Percentiles rank a stretch among this genome's conserved stretches.
phyloP scores from a whole-genome alignment of 1,140 invertebrate species.

The Drosophila sechellia region DNA sequence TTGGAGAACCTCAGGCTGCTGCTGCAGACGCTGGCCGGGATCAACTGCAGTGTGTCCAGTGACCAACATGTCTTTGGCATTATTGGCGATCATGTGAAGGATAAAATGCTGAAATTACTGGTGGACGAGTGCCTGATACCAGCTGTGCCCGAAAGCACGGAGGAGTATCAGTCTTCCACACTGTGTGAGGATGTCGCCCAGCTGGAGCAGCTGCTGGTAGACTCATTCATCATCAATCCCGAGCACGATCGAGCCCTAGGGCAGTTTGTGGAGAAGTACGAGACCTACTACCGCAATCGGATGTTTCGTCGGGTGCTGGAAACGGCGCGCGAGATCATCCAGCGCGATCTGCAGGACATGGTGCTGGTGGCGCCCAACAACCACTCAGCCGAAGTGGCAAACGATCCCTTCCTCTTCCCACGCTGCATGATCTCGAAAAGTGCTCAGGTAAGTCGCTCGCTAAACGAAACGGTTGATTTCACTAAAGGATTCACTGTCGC shows the following conservation, averaged over 20 bases:
- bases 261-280: constrained; percentile 91
- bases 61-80: constrained; percentile 87
- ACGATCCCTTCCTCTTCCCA: constrained; percentile 84
- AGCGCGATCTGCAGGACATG: constrained; percentile 92
- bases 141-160: constrained; percentile 90
- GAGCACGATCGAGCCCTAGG: constrained; percentile 85
- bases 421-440: constrained; percentile 88
- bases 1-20: constrained; percentile 87
- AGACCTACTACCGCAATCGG: constrained; percentile 91
- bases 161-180: constrained; percentile 88
- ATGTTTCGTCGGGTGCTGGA: constrained; percentile 90
- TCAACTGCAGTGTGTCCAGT: constrained; percentile 86
- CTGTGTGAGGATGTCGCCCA: constrained; percentile 88
- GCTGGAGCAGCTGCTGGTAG: constrained; percentile 88
- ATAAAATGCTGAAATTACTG: constrained; percentile 88
- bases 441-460: constrained; percentile 51
- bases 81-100: constrained; percentile 87
- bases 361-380: constrained; percentile 86
- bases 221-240: constrained; percentile 82
- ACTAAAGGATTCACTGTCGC: neutral
- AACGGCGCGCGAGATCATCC: constrained; percentile 90
- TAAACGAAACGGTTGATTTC: neutral
- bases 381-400: constrained; percentile 66
- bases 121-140: constrained; percentile 90
- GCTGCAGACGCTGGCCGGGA: constrained; percentile 87